Evolutionary conservation across 1,140 invertebrate genomes (phyloP).

Genomic region (Trichonephila clavipes): DNA sequence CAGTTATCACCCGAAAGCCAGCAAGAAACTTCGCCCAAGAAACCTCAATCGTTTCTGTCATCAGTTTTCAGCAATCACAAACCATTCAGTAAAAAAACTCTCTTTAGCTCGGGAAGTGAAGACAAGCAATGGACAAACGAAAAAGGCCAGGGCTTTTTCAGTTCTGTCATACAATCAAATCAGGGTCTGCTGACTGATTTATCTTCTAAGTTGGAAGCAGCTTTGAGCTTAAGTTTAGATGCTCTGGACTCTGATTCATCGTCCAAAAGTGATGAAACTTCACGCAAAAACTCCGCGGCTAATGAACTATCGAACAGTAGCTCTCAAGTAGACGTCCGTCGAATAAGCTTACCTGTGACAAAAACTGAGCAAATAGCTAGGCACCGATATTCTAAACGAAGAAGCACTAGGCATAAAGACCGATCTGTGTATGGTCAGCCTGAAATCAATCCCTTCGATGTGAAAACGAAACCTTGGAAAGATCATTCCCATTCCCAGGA

Average conservation of each 20-base stretch:
- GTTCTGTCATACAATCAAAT: constrained; percentile 73
- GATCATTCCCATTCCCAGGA: constrained; percentile 76
- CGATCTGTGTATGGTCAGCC: constrained; percentile 78
- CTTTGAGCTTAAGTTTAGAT: constrained; percentile 75
- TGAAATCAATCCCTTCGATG: constrained; percentile 74
- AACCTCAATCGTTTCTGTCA: constrained; percentile 61
- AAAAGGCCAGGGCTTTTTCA: constrained; percentile 66
- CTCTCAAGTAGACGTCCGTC: constrained; percentile 55
- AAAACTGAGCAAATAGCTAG: constrained; percentile 57
- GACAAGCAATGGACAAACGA: constrained; percentile 68
- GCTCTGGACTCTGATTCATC: constrained; percentile 71
- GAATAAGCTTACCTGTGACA: constrained; percentile 49
- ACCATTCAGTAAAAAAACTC: constrained; percentile 48
- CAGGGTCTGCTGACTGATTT: constrained; percentile 69
- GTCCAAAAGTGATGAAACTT: constrained; percentile 66
- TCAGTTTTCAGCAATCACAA: constrained; percentile 66
- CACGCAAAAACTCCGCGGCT: constrained; percentile 47
- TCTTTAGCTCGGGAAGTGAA: constrained; percentile 45
- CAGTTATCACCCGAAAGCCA: constrained; percentile 14
- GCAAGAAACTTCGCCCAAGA: constrained; percentile 2
- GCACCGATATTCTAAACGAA: constrained; percentile 53
- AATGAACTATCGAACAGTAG: constrained; percentile 66
- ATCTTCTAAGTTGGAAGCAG: constrained; percentile 76
- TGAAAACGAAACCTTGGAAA: constrained; percentile 60
- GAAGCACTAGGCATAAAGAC: constrained; percentile 71